These are phyloP conservation scores for Borostomias antarcticus DNA, from an alignment of 2,797 vertebrate genomes.

Conservation along the genomic window DNA sequence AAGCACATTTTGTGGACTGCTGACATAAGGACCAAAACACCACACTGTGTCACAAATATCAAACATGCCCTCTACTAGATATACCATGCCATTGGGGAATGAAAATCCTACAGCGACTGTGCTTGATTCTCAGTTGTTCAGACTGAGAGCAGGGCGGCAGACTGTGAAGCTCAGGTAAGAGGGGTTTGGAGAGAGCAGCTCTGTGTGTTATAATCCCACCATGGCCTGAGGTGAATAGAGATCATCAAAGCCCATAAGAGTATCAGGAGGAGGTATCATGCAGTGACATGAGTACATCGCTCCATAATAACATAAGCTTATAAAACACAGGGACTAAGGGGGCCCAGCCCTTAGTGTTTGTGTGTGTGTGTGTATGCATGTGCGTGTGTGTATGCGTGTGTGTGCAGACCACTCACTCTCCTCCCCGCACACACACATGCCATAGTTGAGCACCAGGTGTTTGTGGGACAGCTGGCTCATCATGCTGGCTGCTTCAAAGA, in stretches of 20 bases:
- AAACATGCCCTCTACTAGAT: no score
- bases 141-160: background rate
- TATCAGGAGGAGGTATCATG: background rate
- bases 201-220: constrained; percentile 39
- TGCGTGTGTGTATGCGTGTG: background rate
- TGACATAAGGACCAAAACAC: no score
- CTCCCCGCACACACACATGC: constrained; percentile 94
- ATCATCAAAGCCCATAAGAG: constrained; percentile 18
- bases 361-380: background rate
- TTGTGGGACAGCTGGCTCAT: constrained; percentile 98
- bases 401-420: constrained; percentile 85
- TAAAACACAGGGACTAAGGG: background rate
- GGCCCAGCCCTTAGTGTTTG: background rate
- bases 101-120: no score
- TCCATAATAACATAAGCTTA: constrained; percentile 15
- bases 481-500: constrained; percentile 99
- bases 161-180: constrained; percentile 1
- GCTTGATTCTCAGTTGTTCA: no score
- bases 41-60: no score
- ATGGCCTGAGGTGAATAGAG: constrained; percentile 12
- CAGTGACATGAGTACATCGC: constrained; percentile 19
- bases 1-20: no score
- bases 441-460: constrained; percentile 94
- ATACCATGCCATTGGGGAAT: no score
- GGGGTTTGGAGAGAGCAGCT: constrained; percentile 8